Conservation (phyloP, 1,140 invertebrate genomes). For the Macrocentrus cingulum region DNA sequence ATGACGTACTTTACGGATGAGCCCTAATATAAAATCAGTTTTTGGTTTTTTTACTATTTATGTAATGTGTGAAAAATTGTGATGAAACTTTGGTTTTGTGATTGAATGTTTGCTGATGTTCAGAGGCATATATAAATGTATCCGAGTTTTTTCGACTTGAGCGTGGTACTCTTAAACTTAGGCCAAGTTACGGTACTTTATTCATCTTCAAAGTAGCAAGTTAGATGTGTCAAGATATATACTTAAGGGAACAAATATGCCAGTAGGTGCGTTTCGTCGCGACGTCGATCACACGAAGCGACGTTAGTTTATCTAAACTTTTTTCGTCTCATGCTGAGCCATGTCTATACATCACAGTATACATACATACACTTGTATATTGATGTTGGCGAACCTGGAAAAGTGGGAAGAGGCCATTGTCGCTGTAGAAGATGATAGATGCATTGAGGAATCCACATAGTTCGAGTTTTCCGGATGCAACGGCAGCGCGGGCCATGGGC, state of each 20-base stretch:
- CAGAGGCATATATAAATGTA: conserved; percentile 1
- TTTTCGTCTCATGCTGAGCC: conserved; percentile 11
- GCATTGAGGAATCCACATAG: conserved; percentile 30
- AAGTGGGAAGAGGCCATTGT: conserved; percentile 25
- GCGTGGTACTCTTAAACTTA: conserved; percentile 12
- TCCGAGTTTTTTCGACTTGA: conserved; percentile 6
- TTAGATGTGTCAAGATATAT: background rate
- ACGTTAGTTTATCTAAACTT: conserved; percentile 21
- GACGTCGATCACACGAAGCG: conserved; percentile 22
- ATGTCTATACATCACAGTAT: background rate
- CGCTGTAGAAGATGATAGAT: conserved; percentile 44
- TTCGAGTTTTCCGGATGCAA: conserved; percentile 20
- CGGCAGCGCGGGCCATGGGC: background rate
- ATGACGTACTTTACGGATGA: no score
- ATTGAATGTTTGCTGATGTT: background rate
- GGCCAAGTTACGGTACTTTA: conserved; percentile 15
- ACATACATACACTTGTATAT: conserved; percentile 2
- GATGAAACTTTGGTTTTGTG: background rate
- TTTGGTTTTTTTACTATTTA: background rate
- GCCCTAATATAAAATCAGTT: no score
- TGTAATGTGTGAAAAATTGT: no score
- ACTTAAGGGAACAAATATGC: conserved; percentile 14
- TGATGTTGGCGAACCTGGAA: background rate
- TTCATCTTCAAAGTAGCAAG: conserved; percentile 12
- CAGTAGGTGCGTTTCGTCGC: conserved; percentile 24